A percentile compares a stretch with the other conserved stretches of the same genome.
These are phyloP conservation scores for Galagoides demidoff DNA, from an alignment of 2,797 vertebrate species.

Conservation along the genomic window DNA sequence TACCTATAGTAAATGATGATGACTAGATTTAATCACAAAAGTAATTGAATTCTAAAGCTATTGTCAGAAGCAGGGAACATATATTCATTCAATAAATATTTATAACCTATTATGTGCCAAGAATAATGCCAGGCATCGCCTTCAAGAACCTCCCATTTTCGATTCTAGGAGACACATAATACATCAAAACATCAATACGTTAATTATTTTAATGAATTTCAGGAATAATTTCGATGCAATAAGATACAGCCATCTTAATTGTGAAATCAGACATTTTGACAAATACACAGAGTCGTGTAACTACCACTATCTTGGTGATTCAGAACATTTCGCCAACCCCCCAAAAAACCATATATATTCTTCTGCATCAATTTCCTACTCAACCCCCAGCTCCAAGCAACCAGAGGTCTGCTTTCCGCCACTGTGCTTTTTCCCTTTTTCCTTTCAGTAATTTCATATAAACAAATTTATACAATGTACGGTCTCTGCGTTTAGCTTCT, in stretches of 20 bases:
- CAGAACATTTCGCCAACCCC: neutral
- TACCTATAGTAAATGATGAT: neutral
- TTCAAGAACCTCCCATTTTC: conserved; percentile 6
- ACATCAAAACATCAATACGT: neutral
- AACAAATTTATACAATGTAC: neutral
- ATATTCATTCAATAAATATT: neutral
- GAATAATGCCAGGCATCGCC: neutral
- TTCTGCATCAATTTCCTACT: neutral
- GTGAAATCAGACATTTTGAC: neutral
- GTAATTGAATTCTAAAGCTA: neutral
- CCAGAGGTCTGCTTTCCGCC: neutral
- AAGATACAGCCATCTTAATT: neutral
- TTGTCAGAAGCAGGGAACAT: neutral
- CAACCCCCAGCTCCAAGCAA: neutral
- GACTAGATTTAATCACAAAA: conserved; percentile 19
- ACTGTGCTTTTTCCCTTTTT: neutral
- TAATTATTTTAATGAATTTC: conserved; percentile 25
- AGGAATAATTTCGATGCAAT: neutral
- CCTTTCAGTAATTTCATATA: neutral
- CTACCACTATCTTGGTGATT: neutral
- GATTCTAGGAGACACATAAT: neutral
- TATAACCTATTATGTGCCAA: neutral
- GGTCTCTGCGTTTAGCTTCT: neutral
- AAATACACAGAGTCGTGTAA: neutral
- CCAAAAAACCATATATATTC: neutral